Percentiles rank a stretch among this genome's conserved stretches.
phyloP scores from a whole-genome alignment of 2,888 invertebrate species.

The Papilio gigon region DNA sequence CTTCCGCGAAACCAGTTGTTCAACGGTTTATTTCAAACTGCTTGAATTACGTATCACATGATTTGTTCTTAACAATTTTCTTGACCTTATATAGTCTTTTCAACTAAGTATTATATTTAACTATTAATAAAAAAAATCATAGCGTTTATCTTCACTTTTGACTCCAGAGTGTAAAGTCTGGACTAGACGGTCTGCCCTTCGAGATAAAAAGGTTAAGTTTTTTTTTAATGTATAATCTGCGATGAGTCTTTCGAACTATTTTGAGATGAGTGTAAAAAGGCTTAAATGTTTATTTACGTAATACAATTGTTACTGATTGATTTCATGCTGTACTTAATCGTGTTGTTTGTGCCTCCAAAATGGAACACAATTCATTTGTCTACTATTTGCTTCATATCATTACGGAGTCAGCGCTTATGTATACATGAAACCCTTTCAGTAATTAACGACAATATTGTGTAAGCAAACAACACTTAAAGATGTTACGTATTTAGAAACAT shows the following conservation, averaged over 20 bases:
- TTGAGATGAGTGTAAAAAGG: no score
- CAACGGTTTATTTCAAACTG: constrained; percentile 56
- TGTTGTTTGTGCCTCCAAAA: not conserved
- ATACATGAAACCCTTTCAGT: not conserved
- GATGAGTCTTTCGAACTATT: no score
- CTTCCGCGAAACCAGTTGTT: constrained; percentile 59
- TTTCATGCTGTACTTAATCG: not conserved
- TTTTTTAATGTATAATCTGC: no score
- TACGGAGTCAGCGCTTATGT: not conserved
- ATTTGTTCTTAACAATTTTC: constrained; percentile 21
- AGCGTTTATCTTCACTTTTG: no score
- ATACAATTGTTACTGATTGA: no score
- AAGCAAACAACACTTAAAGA: constrained; percentile 24
- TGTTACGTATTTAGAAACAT: constrained; percentile 18
- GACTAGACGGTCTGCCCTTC: not conserved
- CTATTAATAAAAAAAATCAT: not conserved
- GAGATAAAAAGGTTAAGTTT: not conserved
- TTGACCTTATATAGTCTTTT: constrained; percentile 1
- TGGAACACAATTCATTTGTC: not conserved
- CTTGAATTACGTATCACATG: constrained; percentile 50
- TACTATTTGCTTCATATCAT: not conserved
- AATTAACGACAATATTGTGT: constrained; percentile 9
- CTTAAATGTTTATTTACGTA: no score
- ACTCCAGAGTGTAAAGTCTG: not conserved
- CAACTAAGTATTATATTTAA: not conserved